Conservation (phyloP, 1,140 invertebrate genomes). For the Adoxophyes honmai region DNA sequence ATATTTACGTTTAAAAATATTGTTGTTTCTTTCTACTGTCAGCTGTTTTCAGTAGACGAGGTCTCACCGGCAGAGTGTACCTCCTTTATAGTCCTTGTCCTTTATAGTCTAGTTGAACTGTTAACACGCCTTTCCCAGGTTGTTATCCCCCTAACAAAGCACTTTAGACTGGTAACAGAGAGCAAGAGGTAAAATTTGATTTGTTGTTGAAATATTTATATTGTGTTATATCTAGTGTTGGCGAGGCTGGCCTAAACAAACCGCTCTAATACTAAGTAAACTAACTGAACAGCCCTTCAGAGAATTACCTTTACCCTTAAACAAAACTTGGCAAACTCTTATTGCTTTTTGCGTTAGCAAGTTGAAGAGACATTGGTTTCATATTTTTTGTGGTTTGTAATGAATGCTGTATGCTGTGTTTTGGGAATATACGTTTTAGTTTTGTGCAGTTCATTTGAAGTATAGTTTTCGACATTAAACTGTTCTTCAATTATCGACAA, state of each 20-base stretch:
- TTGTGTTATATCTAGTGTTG: conserved; percentile 57
- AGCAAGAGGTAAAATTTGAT: conserved; percentile 32
- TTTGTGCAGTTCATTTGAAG: too few species aligned
- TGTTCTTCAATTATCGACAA: too few species aligned
- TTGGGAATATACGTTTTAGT: too few species aligned
- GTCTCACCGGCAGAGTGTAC: too few species aligned
- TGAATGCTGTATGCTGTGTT: conserved; percentile 10
- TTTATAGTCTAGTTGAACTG: too few species aligned
- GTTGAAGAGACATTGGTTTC: conserved; percentile 34
- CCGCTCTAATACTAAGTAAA: conserved; percentile 58
- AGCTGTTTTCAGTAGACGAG: too few species aligned
- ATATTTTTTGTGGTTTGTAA: conserved; percentile 31
- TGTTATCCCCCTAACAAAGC: too few species aligned
- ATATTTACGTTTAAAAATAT: too few species aligned
- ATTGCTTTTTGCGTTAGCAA: conserved; percentile 43
- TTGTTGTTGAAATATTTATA: conserved; percentile 49
- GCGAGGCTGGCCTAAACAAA: conserved; percentile 50
- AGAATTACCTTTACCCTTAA: conserved; percentile 49
- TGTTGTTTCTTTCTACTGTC: too few species aligned
- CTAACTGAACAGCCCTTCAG: conserved; percentile 43
- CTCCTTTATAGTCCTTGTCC: too few species aligned
- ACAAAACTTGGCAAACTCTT: conserved; percentile 43
- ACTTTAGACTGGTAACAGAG: background rate
- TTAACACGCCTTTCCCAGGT: too few species aligned
- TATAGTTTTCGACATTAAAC: too few species aligned